phyloP scores from a whole-genome alignment of 2,113 vertebrate genomes.

The Microcebus jonahi region DNA sequence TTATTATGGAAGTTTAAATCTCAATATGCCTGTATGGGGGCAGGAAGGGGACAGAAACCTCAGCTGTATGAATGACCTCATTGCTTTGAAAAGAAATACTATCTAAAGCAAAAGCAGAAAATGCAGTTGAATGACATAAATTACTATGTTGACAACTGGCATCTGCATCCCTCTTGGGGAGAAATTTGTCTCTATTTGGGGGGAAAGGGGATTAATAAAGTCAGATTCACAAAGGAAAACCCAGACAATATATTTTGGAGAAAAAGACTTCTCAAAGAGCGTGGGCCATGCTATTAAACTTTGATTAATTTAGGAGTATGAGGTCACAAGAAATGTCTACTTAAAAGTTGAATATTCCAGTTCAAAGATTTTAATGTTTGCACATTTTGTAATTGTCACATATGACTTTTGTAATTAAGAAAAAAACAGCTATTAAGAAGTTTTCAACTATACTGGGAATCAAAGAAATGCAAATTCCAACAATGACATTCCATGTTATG shows the following conservation, averaged over 20 bases:
- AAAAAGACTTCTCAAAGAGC: not conserved
- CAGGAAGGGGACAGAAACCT: too few relatives aligned
- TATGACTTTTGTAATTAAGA: not conserved
- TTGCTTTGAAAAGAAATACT: not conserved
- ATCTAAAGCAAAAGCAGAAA: not conserved
- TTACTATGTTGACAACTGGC: too few relatives aligned
- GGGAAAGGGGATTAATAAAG: not conserved
- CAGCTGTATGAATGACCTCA: not conserved
- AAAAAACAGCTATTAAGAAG: not conserved
- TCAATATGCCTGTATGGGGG: accelerated
- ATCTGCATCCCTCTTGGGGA: not conserved
- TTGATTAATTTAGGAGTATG: too few relatives aligned
- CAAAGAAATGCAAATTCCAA: not conserved
- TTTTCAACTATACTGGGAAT: not conserved
- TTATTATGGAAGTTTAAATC: not conserved
- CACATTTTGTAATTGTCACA: not conserved
- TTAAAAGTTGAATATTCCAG: not conserved
- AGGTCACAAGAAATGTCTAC: not conserved
- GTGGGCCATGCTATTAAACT: not conserved
- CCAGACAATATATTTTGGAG: not conserved
- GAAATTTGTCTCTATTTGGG: not conserved
- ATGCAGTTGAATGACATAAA: not conserved
- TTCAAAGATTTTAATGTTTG: not conserved
- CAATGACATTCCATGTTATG: not conserved
- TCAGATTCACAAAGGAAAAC: not conserved